Conservation (phyloP, 2,888 invertebrate species). For the Ommatoiulus sabulosus region DNA sequence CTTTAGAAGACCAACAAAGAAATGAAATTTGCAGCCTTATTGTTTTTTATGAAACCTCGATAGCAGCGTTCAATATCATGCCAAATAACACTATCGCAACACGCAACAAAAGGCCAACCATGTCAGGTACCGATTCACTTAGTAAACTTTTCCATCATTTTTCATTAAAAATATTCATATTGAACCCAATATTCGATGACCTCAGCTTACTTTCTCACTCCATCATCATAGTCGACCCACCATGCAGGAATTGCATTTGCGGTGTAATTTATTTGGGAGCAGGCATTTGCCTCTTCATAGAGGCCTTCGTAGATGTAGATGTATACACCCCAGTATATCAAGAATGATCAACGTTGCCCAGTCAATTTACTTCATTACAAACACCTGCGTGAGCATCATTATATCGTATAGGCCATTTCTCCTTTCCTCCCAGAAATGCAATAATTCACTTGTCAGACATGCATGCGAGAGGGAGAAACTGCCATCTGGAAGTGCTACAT, state of each 20-base stretch:
- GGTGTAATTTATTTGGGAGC: not conserved
- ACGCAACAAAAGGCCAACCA: too few relatives aligned
- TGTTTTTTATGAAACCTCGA: too few relatives aligned
- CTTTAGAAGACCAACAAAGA: too few relatives aligned
- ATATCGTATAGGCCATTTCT: slow-evolving; percentile 35
- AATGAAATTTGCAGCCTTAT: too few relatives aligned
- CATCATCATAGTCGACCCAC: not conserved
- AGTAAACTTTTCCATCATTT: too few relatives aligned
- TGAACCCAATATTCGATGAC: not conserved
- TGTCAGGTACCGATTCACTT: too few relatives aligned
- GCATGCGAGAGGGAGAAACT: not conserved
- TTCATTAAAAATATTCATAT: too few relatives aligned
- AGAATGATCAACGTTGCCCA: slow-evolving; percentile 48
- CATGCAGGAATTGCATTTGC: not conserved
- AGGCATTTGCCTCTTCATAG: not conserved
- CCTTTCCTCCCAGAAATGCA: slow-evolving; percentile 22
- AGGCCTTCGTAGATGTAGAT: not conserved
- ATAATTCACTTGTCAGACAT: slow-evolving; percentile 44
- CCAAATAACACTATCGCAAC: too few relatives aligned
- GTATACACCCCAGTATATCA: not conserved
- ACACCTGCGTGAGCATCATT: slow-evolving; percentile 29
- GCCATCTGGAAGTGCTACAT: slow-evolving; percentile 35
- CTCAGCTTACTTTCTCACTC: not conserved
- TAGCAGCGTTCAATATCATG: too few relatives aligned
- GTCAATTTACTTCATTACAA: slow-evolving; percentile 46